These are phyloP conservation scores for Morus bassanus DNA, from an alignment of 2,797 vertebrate genomes.

Conservation along the genomic window DNA sequence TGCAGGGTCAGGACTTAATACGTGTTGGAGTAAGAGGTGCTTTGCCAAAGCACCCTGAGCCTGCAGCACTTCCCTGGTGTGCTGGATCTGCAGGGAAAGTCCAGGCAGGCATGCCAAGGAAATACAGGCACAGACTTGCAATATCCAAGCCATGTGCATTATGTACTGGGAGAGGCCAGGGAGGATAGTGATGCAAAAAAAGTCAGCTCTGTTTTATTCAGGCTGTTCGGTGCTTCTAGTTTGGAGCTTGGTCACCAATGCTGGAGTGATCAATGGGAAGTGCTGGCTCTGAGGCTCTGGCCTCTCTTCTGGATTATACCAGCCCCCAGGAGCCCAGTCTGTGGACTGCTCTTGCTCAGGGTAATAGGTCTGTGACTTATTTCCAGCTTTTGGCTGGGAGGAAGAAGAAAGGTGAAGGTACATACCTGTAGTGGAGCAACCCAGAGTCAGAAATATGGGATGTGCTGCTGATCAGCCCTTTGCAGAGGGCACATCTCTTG, in stretches of 20 bases:
- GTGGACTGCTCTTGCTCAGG: not conserved
- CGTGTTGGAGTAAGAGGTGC: not conserved
- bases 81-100: not conserved
- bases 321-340: not conserved
- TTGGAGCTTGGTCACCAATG: not conserved
- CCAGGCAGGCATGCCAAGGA: not conserved
- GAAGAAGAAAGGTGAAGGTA: not conserved
- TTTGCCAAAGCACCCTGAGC: not conserved
- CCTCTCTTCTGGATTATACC: not conserved
- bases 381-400: conserved; percentile 10
- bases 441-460: not conserved
- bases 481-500: not conserved
- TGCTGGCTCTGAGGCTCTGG: not conserved
- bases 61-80: not conserved
- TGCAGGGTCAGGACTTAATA: not conserved
- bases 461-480: not conserved
- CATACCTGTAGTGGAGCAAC: not conserved
- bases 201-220: not conserved
- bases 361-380: not conserved
- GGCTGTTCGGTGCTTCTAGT: not conserved
- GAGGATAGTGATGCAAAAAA: not conserved
- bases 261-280: not conserved
- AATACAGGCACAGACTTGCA: not conserved
- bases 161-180: not conserved
- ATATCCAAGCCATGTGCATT: not conserved